Evolutionary conservation across 2,888 invertebrate genomes (phyloP).

Genomic region (Orchesella flavescens): DNA sequence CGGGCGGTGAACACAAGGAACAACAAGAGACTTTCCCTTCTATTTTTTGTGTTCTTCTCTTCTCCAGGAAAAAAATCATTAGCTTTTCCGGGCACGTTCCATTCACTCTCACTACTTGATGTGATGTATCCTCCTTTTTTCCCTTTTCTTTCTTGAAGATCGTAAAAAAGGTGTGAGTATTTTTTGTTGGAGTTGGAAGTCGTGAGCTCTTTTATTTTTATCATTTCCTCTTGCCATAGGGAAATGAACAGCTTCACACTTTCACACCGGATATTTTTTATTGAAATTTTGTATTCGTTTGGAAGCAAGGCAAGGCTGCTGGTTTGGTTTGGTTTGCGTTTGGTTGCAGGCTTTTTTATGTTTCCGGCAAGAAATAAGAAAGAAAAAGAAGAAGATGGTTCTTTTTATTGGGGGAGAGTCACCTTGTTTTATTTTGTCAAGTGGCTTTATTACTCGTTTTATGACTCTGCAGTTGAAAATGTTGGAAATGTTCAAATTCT

Average conservation of each 20-base stretch:
- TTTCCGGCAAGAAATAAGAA: too few species aligned
- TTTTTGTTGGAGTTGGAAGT: too few species aligned
- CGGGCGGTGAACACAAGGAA: background rate
- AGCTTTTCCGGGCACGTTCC: conserved; percentile 51
- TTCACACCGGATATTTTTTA: conserved; percentile 5
- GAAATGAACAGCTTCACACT: background rate
- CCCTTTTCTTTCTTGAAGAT: background rate
- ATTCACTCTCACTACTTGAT: conserved; percentile 8
- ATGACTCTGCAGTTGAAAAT: too few species aligned
- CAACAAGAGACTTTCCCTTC: background rate
- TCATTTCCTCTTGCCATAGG: conserved; percentile 13
- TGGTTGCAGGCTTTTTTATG: background rate
- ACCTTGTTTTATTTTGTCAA: too few species aligned
- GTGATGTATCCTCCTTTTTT: background rate
- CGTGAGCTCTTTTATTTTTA: too few species aligned
- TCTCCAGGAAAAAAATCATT: conserved; percentile 22
- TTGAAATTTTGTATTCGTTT: conserved; percentile 51
- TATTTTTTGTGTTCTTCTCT: background rate
- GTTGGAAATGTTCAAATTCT: too few species aligned
- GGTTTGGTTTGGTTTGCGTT: background rate
- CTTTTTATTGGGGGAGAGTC: too few species aligned
- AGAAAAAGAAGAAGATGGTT: too few species aligned
- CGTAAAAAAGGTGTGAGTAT: too few species aligned
- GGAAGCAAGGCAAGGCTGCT: background rate
- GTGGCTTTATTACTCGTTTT: too few species aligned